These are phyloP conservation scores for Orientallactaga sibirica DNA, from an alignment of 2,797 vertebrate genomes.

Conservation along the genomic window DNA sequence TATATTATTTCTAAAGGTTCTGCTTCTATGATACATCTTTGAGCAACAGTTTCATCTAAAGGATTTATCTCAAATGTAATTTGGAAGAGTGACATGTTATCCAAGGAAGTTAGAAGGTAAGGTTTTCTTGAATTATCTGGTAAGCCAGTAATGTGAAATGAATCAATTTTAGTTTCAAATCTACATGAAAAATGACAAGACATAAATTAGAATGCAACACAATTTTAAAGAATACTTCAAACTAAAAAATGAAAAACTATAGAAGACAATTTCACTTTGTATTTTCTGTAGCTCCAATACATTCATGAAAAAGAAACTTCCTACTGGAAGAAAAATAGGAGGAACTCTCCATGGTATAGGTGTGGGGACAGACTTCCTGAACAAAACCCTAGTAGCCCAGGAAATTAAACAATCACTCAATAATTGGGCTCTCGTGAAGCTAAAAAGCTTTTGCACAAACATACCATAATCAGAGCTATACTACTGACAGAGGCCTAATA, in stretches of 20 bases:
- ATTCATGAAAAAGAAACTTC: constrained; percentile 51
- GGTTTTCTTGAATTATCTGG: constrained; percentile 89
- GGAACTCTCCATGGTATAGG: too few relatives aligned
- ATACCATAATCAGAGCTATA: too few relatives aligned
- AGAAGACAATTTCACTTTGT: constrained; percentile 45
- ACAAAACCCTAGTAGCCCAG: too few relatives aligned
- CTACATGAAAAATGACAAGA: constrained; percentile 86
- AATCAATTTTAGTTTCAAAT: constrained; percentile 92
- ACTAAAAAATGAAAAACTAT: constrained; percentile 39
- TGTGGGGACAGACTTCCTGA: too few relatives aligned
- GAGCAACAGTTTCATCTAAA: constrained; percentile 92
- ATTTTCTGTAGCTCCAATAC: constrained; percentile 32
- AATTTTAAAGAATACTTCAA: constrained; percentile 55
- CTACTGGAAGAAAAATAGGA: too few relatives aligned
- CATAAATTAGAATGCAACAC: constrained; percentile 39
- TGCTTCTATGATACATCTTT: constrained; percentile 94
- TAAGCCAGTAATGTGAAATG: constrained; percentile 95
- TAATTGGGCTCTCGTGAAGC: too few relatives aligned
- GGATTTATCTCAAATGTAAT: constrained; percentile 98
- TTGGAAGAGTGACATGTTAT: constrained; percentile 90
- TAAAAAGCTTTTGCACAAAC: too few relatives aligned
- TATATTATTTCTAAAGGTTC: constrained; percentile 98
- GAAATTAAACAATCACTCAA: too few relatives aligned
- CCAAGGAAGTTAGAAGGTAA: constrained; percentile 92
- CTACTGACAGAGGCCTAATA: too few relatives aligned